Conservation (phyloP, 2,113 vertebrate genomes). For the Guaruba guarouba region DNA sequence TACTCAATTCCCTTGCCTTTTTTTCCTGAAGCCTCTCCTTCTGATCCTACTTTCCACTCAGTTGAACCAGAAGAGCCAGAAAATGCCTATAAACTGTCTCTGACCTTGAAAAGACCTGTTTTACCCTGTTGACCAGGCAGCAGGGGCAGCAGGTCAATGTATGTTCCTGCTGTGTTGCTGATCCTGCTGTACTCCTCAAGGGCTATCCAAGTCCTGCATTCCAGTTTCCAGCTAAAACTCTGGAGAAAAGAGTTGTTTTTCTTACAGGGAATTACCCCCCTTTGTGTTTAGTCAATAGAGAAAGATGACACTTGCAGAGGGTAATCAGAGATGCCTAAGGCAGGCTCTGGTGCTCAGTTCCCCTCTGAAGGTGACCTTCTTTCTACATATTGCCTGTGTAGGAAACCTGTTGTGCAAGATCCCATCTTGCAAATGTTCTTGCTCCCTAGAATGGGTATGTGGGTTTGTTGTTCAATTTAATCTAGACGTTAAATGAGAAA, state of each 20-base stretch:
- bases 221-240: neutral
- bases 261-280: neutral
- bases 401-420: neutral
- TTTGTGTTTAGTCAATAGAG: neutral
- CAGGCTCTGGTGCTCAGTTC: neutral
- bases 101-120: neutral
- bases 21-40: neutral
- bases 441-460: neutral
- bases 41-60: neutral
- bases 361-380: neutral
- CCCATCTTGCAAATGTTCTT: neutral
- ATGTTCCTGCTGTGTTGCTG: neutral
- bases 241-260: neutral
- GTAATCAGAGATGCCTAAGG: neutral
- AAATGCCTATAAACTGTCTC: neutral
- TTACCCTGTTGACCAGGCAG: neutral
- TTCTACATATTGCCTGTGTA: neutral
- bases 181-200: neutral
- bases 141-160: neutral
- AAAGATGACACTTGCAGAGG: neutral
- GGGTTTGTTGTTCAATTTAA: neutral
- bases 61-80: neutral
- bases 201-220: neutral
- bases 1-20: neutral
- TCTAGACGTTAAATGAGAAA: neutral